Evolutionary conservation across 2,113 vertebrate genomes (phyloP).

Genomic region (Salvelinus sp.): DNA sequence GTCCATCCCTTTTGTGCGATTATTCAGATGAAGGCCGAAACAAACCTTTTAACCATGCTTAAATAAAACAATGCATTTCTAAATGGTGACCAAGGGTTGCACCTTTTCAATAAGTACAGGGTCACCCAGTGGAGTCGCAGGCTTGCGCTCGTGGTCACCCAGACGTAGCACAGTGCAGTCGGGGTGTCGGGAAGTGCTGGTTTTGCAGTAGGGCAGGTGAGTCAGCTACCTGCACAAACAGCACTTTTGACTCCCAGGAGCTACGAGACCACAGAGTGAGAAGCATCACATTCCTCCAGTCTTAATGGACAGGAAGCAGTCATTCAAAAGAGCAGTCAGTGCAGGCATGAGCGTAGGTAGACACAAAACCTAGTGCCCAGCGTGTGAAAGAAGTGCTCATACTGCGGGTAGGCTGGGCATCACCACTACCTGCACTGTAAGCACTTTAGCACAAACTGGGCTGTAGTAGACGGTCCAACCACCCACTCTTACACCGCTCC

Average conservation of each 20-base stretch:
- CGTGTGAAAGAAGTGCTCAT: slow-evolving; percentile 83
- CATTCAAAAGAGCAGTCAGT: too few species aligned
- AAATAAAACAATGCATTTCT: too few species aligned
- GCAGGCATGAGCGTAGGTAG: too few species aligned
- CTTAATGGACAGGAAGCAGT: too few species aligned
- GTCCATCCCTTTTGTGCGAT: too few species aligned
- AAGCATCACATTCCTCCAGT: neutral
- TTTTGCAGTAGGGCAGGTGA: slow-evolving; percentile 83
- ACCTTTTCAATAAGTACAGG: neutral
- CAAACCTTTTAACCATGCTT: too few species aligned
- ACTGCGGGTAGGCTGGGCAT: slow-evolving; percentile 78
- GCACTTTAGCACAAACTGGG: slow-evolving; percentile 83
- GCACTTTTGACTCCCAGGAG: slow-evolving; percentile 86
- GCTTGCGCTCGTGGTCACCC: slow-evolving; percentile 52
- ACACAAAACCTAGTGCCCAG: slow-evolving; percentile 38
- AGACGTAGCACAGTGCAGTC: slow-evolving; percentile 36
- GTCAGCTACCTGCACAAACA: slow-evolving; percentile 92
- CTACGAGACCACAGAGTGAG: slow-evolving; percentile 31
- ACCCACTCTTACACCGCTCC: too few species aligned
- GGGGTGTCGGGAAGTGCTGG: slow-evolving; percentile 84
- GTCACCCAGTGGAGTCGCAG: neutral
- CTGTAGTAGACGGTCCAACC: neutral
- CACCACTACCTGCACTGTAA: slow-evolving; percentile 88
- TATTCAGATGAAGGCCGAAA: too few species aligned
- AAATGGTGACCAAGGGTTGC: too few species aligned